Percentiles rank a stretch among this genome's conserved stretches.
Evolutionary conservation across 2,797 vertebrate genomes (phyloP).

Genomic region (Tokudaia tokunoshimensis): DNA sequence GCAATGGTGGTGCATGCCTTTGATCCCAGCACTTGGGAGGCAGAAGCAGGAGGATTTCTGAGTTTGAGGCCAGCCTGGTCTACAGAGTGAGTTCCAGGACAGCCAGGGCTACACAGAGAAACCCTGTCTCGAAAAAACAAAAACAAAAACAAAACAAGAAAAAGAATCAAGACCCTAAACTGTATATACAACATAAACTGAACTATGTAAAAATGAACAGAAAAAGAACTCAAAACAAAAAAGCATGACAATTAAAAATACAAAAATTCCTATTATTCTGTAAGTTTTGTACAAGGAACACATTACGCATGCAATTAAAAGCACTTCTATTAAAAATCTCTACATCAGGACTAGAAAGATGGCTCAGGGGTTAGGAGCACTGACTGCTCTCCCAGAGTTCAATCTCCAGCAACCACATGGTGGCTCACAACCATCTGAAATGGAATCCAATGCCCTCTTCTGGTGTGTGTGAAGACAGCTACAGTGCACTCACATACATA

Average conservation of each 20-base stretch:
- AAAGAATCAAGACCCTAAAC: not conserved
- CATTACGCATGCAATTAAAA: slow-evolving; percentile 46
- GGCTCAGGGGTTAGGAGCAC: not conserved
- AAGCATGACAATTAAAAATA: not conserved
- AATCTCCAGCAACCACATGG: not conserved
- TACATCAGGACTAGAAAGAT: no score
- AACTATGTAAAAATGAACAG: not conserved
- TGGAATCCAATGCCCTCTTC: not conserved
- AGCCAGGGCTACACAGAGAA: no score
- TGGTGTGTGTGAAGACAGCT: not conserved
- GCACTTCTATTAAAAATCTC: not conserved
- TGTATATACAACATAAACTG: not conserved
- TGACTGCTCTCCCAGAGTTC: not conserved
- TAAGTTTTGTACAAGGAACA: slow-evolving; percentile 6
- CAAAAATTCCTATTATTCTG: not conserved
- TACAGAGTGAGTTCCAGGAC: no score
- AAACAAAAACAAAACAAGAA: no score
- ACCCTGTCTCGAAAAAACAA: no score
- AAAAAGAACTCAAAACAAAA: not conserved
- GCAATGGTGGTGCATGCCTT: no score
- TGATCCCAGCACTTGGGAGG: no score
- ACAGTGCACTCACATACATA: not conserved
- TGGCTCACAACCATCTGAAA: not conserved
- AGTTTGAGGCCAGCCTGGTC: no score
- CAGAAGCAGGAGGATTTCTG: no score